phyloP scores from a whole-genome alignment of 92 coral and sea anemone species.

The Zoanthus gigantus region DNA sequence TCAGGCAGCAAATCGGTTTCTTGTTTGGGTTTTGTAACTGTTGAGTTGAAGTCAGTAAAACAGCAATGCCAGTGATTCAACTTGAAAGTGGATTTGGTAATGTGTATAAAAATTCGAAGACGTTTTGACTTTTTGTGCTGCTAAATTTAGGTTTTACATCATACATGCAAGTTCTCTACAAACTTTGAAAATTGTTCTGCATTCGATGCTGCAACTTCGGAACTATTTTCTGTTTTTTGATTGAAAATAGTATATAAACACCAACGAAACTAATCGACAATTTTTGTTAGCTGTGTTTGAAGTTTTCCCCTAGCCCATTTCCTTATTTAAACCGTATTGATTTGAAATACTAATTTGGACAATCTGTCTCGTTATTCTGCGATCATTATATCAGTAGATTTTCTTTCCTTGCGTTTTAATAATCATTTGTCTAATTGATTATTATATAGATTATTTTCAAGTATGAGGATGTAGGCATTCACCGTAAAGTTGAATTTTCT shows the following conservation, averaged over 20 bases:
- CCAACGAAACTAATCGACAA: background rate
- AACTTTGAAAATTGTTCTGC: background rate
- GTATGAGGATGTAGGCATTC: too few relatives aligned
- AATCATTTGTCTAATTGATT: background rate
- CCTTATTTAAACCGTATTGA: background rate
- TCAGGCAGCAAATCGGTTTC: too few relatives aligned
- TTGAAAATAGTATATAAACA: background rate
- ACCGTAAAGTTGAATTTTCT: too few relatives aligned
- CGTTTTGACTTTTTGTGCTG: constrained; percentile 29
- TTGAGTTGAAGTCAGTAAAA: background rate
- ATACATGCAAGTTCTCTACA: background rate
- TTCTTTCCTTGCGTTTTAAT: background rate
- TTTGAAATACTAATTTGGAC: constrained; percentile 31
- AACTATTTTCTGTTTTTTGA: background rate
- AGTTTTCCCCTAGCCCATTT: constrained; percentile 44
- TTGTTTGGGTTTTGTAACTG: background rate
- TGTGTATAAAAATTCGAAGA: constrained; percentile 10
- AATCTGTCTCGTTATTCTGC: constrained; percentile 3
- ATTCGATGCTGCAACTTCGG: background rate
- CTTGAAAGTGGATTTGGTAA: background rate
- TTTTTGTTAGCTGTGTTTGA: background rate
- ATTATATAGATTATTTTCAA: too few relatives aligned
- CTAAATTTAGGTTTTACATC: constrained; percentile 47
- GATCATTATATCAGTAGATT: background rate
- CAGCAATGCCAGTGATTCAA: background rate